Evolutionary conservation across 2,888 invertebrate genomes (phyloP).

Genomic region (Toxonevra muliebris): DNA sequence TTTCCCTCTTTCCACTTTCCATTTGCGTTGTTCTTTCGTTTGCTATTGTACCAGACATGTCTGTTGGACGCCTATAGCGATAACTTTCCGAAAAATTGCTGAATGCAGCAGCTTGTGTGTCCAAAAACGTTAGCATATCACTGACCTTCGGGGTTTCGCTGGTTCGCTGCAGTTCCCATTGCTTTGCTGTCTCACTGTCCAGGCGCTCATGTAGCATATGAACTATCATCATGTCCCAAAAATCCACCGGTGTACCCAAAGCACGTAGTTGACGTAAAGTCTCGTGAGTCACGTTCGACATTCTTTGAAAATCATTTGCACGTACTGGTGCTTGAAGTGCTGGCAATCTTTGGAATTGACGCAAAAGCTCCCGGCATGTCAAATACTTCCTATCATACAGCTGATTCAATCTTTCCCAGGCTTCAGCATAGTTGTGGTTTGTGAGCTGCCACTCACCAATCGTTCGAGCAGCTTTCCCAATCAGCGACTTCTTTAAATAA

Average conservation of each 20-base stretch:
- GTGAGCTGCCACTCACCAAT: constrained; percentile 15
- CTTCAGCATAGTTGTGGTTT: constrained; percentile 13
- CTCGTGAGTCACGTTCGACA: no score
- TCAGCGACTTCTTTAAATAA: constrained; percentile 3
- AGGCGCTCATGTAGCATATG: no score
- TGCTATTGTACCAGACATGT: background rate
- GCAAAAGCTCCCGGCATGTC: constrained; percentile 7
- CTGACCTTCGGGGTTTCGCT: no score
- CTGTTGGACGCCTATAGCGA: background rate
- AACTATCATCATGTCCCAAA: constrained; percentile 6
- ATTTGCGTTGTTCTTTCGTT: no score
- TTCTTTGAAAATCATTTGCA: no score
- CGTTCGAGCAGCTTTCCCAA: background rate
- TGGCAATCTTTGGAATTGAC: background rate
- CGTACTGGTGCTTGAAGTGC: background rate
- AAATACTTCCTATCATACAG: constrained; percentile 14
- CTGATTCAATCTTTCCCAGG: constrained; percentile 12
- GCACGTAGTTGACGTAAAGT: no score
- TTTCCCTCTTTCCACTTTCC: no score
- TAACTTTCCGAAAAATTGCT: background rate
- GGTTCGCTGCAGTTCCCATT: no score
- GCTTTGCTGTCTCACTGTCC: no score
- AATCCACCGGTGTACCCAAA: constrained; percentile 1
- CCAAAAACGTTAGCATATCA: background rate
- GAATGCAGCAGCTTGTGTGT: constrained; percentile 9